Evolutionary conservation across 2,113 vertebrate genomes (phyloP).

Genomic region (Nyctibius bracteatus): DNA sequence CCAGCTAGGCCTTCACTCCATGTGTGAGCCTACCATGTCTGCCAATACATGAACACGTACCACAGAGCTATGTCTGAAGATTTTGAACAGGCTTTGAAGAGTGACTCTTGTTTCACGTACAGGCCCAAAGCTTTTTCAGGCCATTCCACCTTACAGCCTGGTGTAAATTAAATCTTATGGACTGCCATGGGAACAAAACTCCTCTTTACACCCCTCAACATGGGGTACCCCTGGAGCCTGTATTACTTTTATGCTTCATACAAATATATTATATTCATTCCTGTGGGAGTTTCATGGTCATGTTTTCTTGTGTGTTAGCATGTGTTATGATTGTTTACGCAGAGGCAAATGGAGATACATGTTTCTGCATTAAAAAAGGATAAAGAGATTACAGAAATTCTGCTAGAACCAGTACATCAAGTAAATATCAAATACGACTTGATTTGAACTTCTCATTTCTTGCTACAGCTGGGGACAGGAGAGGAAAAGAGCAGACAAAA

Average conservation of each 20-base stretch:
- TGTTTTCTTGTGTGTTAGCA: background rate
- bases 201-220: background rate
- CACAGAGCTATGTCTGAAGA: background rate
- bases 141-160: background rate
- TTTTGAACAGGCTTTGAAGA: background rate
- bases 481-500: background rate
- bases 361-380: background rate
- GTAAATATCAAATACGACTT: background rate
- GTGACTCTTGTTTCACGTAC: background rate
- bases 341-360: background rate
- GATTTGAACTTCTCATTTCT: background rate
- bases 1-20: background rate
- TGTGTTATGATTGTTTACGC: background rate
- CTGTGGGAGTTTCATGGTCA: background rate
- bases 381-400: background rate
- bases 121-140: background rate
- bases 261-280: background rate
- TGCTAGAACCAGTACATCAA: background rate
- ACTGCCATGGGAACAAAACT: background rate
- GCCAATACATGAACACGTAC: rapidly evolving
- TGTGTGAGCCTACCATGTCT: background rate
- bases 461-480: background rate
- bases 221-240: background rate
- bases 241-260: background rate
- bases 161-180: background rate